These are phyloP conservation scores for Tiliacea citrago DNA, from an alignment of 2,888 invertebrate species.

Conservation along the genomic window DNA sequence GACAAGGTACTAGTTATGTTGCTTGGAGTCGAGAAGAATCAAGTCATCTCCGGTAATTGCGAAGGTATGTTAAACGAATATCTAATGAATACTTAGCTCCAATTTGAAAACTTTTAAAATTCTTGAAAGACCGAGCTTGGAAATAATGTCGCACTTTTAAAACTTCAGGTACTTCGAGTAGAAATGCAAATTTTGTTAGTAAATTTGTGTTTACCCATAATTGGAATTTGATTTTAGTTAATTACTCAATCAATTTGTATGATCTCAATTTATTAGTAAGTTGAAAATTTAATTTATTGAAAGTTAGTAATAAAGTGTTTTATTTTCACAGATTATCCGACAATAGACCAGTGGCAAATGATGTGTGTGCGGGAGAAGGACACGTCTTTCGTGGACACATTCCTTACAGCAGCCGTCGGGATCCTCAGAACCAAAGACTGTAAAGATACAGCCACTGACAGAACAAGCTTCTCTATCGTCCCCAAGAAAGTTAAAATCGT, in stretches of 20 bases:
- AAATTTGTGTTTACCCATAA: constrained; percentile 12
- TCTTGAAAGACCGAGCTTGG: neutral
- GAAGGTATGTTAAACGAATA: constrained; percentile 89
- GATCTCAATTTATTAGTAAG: neutral
- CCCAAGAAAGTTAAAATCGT: constrained; percentile 95
- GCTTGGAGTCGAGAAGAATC: constrained; percentile 94
- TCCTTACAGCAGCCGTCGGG: constrained; percentile 95
- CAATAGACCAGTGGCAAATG: constrained; percentile 95
- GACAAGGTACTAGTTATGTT: constrained; percentile 95
- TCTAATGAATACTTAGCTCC: neutral
- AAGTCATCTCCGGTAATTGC: constrained; percentile 93
- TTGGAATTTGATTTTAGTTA: constrained; percentile 15
- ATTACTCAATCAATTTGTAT: constrained; percentile 13
- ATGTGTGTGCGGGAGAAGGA: constrained; percentile 95
- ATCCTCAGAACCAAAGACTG: constrained; percentile 92
- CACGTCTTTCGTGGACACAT: constrained; percentile 95
- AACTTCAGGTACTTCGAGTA: constrained; percentile 30
- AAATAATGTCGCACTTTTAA: constrained; percentile 16
- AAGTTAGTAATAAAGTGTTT: neutral
- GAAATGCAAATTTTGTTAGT: constrained; percentile 20
- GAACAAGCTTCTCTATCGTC: constrained; percentile 93
- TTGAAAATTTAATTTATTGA: neutral
- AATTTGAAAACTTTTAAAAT: constrained; percentile 13
- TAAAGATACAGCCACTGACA: constrained; percentile 90
- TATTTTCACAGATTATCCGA: constrained; percentile 90